Base-by-base conservation (phyloP, 2,113 vertebrate genomes). In the Elanus axillaris region DNA sequence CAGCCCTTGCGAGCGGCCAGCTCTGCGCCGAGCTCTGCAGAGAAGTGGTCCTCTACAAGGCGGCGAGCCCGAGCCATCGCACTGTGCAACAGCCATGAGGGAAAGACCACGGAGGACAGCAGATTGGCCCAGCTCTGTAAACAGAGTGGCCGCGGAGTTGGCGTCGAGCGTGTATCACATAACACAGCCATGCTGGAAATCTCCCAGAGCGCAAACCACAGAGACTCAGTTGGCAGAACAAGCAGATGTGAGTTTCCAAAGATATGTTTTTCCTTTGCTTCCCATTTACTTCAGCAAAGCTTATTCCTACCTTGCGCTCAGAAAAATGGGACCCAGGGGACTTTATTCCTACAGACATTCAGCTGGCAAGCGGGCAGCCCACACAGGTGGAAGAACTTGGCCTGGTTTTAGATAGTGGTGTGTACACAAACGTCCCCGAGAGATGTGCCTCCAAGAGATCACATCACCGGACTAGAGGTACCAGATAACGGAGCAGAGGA, bases 41-140 rank as follows among this genome's bases (percentile, higher is more conserved):
- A 73, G 67, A 12, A 59, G 48, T 0, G 16, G 58, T 59, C 38
- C 45, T 53, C 52, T 47, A 15, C 43, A 25, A 21, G n/a, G 48
- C 0, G 2, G 38, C 6, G 52, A 66, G 52, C 52, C 67, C 5
- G 1, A 52, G 27, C 43, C 16, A 0, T 20, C 5, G 0, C 43
- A 20, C 36, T 2, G 1, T 19, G 38, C 36, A 25, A 29, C 4
- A 11, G 43, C 45, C 10, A 2, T 3, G 0, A 32, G 50, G 43
- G 11, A 29, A 43, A 38, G 31, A 3, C 47, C 18, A 10, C 0
- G 0, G 18, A 50, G 50, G 64, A 36, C 26, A 38, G 25, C 42
- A 10, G 73, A 50, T 34, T 1, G 2, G 56, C 72, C 26, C 16
- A 18, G 72, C 56, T 48, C 58, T 23, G 32, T 11, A 8, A 43